Percentiles rank a stretch among this genome's conserved stretches.
Evolutionary conservation across 1,140 invertebrate species (phyloP).

Genomic region (Metaphire vulgaris): DNA sequence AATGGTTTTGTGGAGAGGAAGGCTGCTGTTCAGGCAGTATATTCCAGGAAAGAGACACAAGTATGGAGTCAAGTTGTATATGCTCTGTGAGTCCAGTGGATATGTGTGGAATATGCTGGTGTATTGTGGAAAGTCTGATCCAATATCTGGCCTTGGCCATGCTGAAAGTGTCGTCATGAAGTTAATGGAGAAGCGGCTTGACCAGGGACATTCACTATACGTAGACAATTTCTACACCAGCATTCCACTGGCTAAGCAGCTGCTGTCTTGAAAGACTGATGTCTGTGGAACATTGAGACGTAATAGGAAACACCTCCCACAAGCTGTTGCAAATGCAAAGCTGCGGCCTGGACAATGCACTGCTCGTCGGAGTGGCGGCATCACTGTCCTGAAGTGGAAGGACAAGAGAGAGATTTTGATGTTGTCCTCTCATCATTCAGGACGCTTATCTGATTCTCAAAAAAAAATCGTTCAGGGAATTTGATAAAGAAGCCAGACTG

Average conservation of each 20-base stretch:
- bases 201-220: slow-evolving; percentile 2
- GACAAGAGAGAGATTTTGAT: no score
- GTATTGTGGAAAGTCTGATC: background rate
- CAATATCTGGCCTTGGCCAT: slow-evolving; percentile 1
- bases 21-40: slow-evolving; percentile 19
- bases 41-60: slow-evolving; percentile 17
- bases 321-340: no score
- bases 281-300: no score
- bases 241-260: background rate
- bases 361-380: no score
- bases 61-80: slow-evolving; percentile 14
- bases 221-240: background rate
- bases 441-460: no score
- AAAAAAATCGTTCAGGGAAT: no score
- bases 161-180: background rate
- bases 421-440: no score
- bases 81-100: slow-evolving; percentile 9
- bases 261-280: no score
- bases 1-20: slow-evolving; percentile 18
- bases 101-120: slow-evolving; percentile 5
- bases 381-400: no score
- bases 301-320: no score
- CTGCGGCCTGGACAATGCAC: no score
- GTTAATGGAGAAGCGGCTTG: background rate
- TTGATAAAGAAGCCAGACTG: no score